Percentiles rank a stretch among this genome's conserved stretches.
Evolutionary conservation across 2,888 invertebrate species (phyloP).

Genomic region (Xanthorhoe spadicearia): DNA sequence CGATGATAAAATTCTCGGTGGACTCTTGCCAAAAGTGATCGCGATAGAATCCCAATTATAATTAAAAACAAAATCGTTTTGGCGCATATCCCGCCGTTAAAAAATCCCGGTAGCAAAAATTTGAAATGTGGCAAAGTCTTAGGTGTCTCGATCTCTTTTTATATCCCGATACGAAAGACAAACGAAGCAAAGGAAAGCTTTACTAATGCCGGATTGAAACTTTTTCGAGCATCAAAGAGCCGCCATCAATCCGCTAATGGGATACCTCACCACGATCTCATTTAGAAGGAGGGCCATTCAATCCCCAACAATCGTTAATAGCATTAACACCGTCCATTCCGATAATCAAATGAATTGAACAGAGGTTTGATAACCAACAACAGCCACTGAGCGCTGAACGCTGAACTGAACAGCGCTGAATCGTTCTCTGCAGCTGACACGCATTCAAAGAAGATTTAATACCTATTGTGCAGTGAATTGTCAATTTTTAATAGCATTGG

Average conservation of each 20-base stretch:
- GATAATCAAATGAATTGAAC: slow-evolving; percentile 48
- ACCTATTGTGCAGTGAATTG: slow-evolving; percentile 38
- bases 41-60: too few relatives aligned
- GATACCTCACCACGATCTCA: slow-evolving; percentile 30
- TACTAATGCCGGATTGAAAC: background rate
- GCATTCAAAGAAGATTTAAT: slow-evolving; percentile 56
- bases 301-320: slow-evolving; percentile 46
- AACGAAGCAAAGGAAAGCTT: background rate
- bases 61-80: too few relatives aligned
- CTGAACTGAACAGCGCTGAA: slow-evolving; percentile 24
- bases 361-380: slow-evolving; percentile 46
- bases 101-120: too few relatives aligned
- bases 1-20: too few relatives aligned
- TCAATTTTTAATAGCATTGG: slow-evolving; percentile 26
- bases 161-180: background rate
- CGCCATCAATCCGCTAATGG: slow-evolving; percentile 20
- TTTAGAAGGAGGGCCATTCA: slow-evolving; percentile 37
- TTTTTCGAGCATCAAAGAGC: slow-evolving; percentile 9
- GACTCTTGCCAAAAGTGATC: too few relatives aligned
- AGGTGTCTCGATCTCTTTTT: background rate
- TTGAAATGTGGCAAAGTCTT: too few relatives aligned
- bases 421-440: slow-evolving; percentile 54
- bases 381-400: slow-evolving; percentile 10
- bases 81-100: too few relatives aligned
- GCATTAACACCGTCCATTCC: slow-evolving; percentile 51